These are phyloP conservation scores for Phyllotreta striolata DNA, from an alignment of 2,888 invertebrate genomes.

Conservation along the genomic window DNA sequence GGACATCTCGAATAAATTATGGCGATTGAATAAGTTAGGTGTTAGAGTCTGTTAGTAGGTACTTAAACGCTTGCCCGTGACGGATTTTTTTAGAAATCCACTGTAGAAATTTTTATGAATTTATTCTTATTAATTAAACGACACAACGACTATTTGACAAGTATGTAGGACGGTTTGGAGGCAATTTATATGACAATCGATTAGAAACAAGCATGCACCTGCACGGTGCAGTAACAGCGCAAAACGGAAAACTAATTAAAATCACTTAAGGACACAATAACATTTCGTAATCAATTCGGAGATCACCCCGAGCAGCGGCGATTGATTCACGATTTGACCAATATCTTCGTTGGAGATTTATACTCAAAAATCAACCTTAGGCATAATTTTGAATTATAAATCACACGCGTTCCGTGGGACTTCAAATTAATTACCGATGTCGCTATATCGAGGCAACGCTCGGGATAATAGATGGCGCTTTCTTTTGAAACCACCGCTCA, in stretches of 20 bases:
- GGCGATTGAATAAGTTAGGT: conserved; percentile 55
- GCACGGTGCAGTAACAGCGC: not conserved
- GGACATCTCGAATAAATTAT: conserved; percentile 38
- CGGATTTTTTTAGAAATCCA: too few species aligned
- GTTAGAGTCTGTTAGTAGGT: too few species aligned
- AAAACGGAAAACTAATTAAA: conserved; percentile 14
- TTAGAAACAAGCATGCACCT: not conserved
- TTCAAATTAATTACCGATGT: conserved; percentile 55
- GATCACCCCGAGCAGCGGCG: conserved; percentile 23
- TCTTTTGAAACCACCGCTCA: conserved; percentile 52
- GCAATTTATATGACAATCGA: not conserved
- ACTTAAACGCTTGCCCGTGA: too few species aligned
- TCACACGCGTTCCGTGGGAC: conserved; percentile 52
- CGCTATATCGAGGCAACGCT: conserved; percentile 47
- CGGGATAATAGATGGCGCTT: conserved; percentile 53
- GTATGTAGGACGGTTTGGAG: not conserved
- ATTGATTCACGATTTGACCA: conserved; percentile 30
- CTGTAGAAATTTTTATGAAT: too few species aligned
- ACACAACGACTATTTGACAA: too few species aligned
- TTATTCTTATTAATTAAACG: too few species aligned
- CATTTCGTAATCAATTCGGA: conserved; percentile 19
- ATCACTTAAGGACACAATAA: conserved; percentile 13
- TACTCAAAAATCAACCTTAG: conserved; percentile 34
- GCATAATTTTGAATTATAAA: conserved; percentile 46
- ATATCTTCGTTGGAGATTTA: conserved; percentile 30